A percentile compares a stretch with the other conserved stretches of the same genome.
Evolutionary conservation across 2,888 invertebrate genomes (phyloP).

Genomic region (Acrocyrtus sp.): DNA sequence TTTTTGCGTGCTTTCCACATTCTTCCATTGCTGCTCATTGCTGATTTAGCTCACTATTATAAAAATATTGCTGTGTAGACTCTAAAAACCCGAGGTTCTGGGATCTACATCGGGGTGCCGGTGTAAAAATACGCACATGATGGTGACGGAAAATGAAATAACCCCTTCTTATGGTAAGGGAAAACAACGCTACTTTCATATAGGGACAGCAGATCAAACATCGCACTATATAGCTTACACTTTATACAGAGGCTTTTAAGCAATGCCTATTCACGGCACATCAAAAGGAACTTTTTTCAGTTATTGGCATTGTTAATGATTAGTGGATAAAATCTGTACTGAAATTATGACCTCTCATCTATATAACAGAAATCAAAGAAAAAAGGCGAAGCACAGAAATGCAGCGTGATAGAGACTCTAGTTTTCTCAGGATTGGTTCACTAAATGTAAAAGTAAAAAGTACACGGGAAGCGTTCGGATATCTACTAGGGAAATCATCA

Average conservation of each 20-base stretch:
- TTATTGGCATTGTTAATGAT: too few species aligned
- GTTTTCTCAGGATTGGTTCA: slow-evolving; percentile 91
- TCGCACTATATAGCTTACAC: slow-evolving; percentile 17
- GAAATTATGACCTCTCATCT: too few species aligned
- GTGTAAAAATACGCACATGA: slow-evolving; percentile 46
- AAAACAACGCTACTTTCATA: slow-evolving; percentile 15
- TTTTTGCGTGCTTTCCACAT: slow-evolving; percentile 29
- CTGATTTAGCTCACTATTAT: slow-evolving; percentile 41
- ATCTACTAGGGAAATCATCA: slow-evolving; percentile 83
- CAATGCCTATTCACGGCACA: slow-evolving; percentile 27
- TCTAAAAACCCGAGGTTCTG: slow-evolving; percentile 47
- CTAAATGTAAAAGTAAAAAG: slow-evolving; percentile 91
- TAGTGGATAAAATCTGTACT: too few species aligned
- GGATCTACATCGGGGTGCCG: slow-evolving; percentile 49
- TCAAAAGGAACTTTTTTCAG: too few species aligned
- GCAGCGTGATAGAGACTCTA: slow-evolving; percentile 83
- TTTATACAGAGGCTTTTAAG: slow-evolving; percentile 30
- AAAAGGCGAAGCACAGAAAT: slow-evolving; percentile 58
- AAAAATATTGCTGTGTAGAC: slow-evolving; percentile 51
- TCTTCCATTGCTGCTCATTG: slow-evolving; percentile 36
- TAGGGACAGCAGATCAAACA: too few species aligned
- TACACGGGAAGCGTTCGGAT: slow-evolving; percentile 91
- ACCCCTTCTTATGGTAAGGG: slow-evolving; percentile 36
- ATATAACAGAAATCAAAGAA: slow-evolving; percentile 60
- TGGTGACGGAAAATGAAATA: slow-evolving; percentile 34